Percentiles rank a stretch among this genome's conserved stretches.
These are phyloP conservation scores for Drosophila acutilabella DNA, from an alignment of 2,888 invertebrate genomes.

Conservation along the genomic window DNA sequence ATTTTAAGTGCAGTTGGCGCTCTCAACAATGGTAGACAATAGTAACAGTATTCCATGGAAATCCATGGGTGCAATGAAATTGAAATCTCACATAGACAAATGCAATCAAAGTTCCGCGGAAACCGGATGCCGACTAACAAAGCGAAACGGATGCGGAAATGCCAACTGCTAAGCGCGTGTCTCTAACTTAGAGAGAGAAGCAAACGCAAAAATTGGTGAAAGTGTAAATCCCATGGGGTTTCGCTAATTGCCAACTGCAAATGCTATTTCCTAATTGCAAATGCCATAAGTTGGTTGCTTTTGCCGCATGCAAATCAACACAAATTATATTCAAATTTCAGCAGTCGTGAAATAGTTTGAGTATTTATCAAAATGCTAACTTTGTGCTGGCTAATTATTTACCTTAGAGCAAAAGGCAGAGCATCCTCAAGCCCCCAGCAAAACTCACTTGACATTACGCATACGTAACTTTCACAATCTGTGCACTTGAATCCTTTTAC, in stretches of 20 bases:
- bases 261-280: constrained; percentile 46
- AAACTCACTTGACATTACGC: constrained; percentile 35
- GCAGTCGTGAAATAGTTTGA: neutral
- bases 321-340: constrained; percentile 40
- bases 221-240: constrained; percentile 15
- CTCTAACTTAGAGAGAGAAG: neutral
- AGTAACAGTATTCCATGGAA: constrained; percentile 45
- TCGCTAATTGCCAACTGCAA: constrained; percentile 33
- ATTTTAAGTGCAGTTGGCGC: constrained; percentile 71
- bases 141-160: constrained; percentile 71
- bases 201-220: constrained; percentile 41
- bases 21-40: constrained; percentile 31
- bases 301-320: constrained; percentile 22
- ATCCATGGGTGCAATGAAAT: constrained; percentile 67
- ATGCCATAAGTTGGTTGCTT: constrained; percentile 48
- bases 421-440: constrained; percentile 16
- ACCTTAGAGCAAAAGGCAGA: constrained; percentile 33
- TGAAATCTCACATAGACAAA: constrained; percentile 58
- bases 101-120: constrained; percentile 45
- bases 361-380: constrained; percentile 37
- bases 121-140: constrained; percentile 64
- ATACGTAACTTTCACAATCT: constrained; percentile 29
- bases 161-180: constrained; percentile 48
- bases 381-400: constrained; percentile 43
- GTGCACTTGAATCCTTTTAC: constrained; percentile 44